Evolutionary conservation across 2,888 invertebrate species (phyloP), one percentile per base, ranked within the genome.

Genomic region (Orchesella flavescens): DNA sequence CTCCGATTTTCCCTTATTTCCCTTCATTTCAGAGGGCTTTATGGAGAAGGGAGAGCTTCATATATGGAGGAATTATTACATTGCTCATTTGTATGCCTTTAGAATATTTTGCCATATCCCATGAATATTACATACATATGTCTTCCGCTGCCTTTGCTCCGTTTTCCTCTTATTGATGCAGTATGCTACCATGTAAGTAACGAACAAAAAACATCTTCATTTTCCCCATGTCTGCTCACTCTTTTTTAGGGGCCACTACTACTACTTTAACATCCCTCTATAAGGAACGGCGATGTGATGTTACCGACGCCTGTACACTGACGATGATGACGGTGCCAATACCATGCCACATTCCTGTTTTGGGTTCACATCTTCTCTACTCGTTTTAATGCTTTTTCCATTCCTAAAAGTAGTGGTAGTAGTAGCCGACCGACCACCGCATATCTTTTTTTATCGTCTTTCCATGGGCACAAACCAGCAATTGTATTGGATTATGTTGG

Each of bases 331-430:
- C 23, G 24, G 9, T 23, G 61, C n/a, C 15, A 49, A 49, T 49
- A 23, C 7, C 12, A 61, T 61, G 61, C 61, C 61, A 61, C 61
- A 61, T 61, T 61, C 61, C 61, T 57, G 34, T 34, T 34, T 34
- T 34, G 34, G 34, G 34, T 34, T 34, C 34, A 34, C 34, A 4
- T 57, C 17, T 57, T 19, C 53, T 57, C 17, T 57, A 19, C 19
- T 61, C 24, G 17, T 23, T 5, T 23, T 61, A 61, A 24, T 61
- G 24, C 61, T 61, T 24, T 21, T 61, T 49, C n/a, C 49, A 12
- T 15, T 49, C n/a, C 12, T 49, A 10, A 15, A 15, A 49, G 49
- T 12, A 15, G n/a, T n/a, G n/a, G 49, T 12, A 49, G 49, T 49
- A 49, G 15, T 49, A n/a, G n/a, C n/a, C 15, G 12, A 12, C 49